Conservation (phyloP, 2,888 invertebrate species). For the Tipula unca region DNA sequence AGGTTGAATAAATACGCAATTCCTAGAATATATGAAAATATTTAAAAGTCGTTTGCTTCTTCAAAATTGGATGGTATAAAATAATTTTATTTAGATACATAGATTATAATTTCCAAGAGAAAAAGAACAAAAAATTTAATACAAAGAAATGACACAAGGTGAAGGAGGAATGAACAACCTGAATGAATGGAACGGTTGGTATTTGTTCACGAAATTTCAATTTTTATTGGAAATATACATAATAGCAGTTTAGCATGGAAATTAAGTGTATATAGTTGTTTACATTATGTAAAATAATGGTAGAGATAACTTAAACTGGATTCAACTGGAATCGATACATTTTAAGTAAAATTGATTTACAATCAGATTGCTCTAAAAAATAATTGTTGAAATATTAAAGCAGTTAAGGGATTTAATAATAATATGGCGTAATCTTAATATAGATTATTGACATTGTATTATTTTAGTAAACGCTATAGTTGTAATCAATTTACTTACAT, state of each 20-base stretch:
- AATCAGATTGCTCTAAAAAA: too few relatives aligned
- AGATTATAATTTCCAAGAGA: neutral
- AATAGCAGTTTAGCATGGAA: neutral
- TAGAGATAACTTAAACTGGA: neutral
- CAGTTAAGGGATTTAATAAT: too few relatives aligned
- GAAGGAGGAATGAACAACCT: neutral
- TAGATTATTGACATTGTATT: too few relatives aligned
- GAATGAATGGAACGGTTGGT: neutral
- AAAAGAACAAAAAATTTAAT: neutral
- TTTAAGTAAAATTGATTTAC: too few relatives aligned
- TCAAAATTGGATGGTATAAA: neutral
- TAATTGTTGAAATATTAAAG: too few relatives aligned
- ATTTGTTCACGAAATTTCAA: neutral
- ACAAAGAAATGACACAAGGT: neutral
- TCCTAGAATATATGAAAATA: neutral
- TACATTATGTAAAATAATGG: neutral
- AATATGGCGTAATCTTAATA: too few relatives aligned
- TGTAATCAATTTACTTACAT: too few relatives aligned
- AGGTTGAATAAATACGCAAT: neutral
- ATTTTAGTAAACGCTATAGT: too few relatives aligned
- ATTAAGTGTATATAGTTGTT: neutral
- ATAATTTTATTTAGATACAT: neutral
- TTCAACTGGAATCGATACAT: neutral
- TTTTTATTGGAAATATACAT: neutral
- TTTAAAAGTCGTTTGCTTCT: neutral